These are phyloP conservation scores for Oenanthe oenanthe DNA, from an alignment of 2,113 vertebrate species.

Conservation along the genomic window DNA sequence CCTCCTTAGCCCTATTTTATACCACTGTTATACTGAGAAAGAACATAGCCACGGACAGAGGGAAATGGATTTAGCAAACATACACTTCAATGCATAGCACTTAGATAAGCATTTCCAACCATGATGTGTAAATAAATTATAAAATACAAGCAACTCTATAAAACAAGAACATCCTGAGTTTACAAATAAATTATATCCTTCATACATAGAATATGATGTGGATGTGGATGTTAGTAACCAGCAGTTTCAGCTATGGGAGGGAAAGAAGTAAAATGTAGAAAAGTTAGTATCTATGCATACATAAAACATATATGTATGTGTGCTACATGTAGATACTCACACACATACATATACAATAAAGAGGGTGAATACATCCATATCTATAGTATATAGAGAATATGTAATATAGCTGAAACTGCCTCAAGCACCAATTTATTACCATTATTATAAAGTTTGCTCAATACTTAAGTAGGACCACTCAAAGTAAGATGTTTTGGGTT, in stretches of 20 bases:
- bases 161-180: conserved; percentile 77
- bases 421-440: conserved; percentile 80
- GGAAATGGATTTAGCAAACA: conserved; percentile 76
- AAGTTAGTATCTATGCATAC: conserved; percentile 60
- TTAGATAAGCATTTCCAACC: conserved; percentile 70
- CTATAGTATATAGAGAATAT: conserved; percentile 58
- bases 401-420: conserved; percentile 78
- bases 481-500: conserved; percentile 59
- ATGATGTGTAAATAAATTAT: conserved; percentile 79
- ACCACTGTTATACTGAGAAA: conserved; percentile 29
- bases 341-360: conserved; percentile 3
- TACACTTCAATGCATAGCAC: conserved; percentile 83
- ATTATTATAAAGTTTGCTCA: conserved; percentile 68
- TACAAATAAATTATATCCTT: conserved; percentile 83
- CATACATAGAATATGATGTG: conserved; percentile 66
- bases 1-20: conserved; percentile 13
- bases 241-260: conserved; percentile 66
- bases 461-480: conserved; percentile 77
- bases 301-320: conserved; percentile 51
- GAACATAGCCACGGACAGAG: conserved; percentile 53
- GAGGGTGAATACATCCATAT: conserved; percentile 22
- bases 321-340: conserved; percentile 11
- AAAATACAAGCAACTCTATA: conserved; percentile 76
- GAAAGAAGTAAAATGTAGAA: conserved; percentile 56
- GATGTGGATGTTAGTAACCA: conserved; percentile 58